Evolutionary conservation across 2,888 invertebrate species (phyloP), one percentile per base, ranked within the genome.

Genomic region (Argynnis bischoffii): DNA sequence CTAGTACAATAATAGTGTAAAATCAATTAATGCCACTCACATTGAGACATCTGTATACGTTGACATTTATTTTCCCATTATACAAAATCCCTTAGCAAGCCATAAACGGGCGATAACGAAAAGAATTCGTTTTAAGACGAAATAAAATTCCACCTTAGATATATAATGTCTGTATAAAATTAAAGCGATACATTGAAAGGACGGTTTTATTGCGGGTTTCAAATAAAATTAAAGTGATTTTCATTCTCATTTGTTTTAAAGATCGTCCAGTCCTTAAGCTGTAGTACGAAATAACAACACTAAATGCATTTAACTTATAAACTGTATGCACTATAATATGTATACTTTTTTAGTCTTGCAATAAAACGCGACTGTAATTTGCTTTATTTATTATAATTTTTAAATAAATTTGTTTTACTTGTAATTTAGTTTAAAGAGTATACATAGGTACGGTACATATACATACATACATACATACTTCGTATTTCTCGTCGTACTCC

Each of bases 41-140:
- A 16, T 50, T 50, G 21, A 35, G 41, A 41, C n/a, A 16, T 31
- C 3, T n/a, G 16, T 55, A 48, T 16, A 35, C 18, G 26, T 55
- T 41, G 41, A 41, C 53, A 35, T 61, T 61, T 26, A 47, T 53
- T 41, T 41, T 15, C 21, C 18, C 53, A 53, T 48, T 69, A 59
- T 56, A 66, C 31, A 66, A 69, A 56, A 61, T 46, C 69, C 70
- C 64, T 70, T 67, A 69, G 50, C 55, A 59, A 16, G 71, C 69
- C 64, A 67, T 74, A 77, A 80, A 79, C 72, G 72, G 70, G 69
- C 69, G 70, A 74, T 72, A 70, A 78, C 77, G 76, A 77, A 70
- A 76, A 76, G 76, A 77, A 78, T 74, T 76, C 72, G 73, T 80
- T 81, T 79, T 41, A 81, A 77, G 79, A 76, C 67, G 69, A 69